These are phyloP conservation scores for Festucalex cinctus DNA, from an alignment of 2,113 vertebrate genomes.

Conservation along the genomic window DNA sequence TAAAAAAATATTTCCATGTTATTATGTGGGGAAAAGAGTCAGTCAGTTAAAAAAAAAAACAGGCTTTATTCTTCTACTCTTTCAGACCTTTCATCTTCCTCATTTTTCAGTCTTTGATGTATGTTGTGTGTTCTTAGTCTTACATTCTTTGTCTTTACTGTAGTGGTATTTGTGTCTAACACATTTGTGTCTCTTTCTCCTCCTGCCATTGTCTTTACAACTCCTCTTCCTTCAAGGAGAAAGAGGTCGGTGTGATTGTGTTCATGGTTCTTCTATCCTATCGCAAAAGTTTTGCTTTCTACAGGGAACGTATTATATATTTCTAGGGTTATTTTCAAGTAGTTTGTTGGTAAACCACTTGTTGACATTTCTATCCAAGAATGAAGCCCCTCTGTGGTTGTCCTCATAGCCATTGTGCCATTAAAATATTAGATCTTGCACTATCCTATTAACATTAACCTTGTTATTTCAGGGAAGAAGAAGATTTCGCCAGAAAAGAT, in stretches of 20 bases:
- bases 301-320: background rate
- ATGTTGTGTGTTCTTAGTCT: background rate
- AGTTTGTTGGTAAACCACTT: background rate
- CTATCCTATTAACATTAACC: background rate
- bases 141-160: background rate
- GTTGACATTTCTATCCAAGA: constrained; percentile 4
- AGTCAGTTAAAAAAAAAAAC: too few relatives aligned
- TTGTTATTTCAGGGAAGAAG: constrained; percentile 81
- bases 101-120: constrained; percentile 15
- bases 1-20: too few relatives aligned
- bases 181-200: constrained; percentile 34
- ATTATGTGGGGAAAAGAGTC: too few relatives aligned
- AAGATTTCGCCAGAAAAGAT: constrained; percentile 97
- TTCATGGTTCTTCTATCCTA: constrained; percentile 21
- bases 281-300: constrained; percentile 14
- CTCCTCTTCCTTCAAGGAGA: constrained; percentile 84
- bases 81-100: constrained; percentile 10
- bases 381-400: background rate
- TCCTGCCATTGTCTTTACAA: constrained; percentile 74
- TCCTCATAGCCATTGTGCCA: constrained; percentile 12
- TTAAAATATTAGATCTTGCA: background rate
- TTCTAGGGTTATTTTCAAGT: background rate
- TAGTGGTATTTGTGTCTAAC: constrained; percentile 5
- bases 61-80: background rate
- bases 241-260: constrained; percentile 84